Conservation (phyloP, 1,140 invertebrate species). For the Caenorhabditis latens region DNA sequence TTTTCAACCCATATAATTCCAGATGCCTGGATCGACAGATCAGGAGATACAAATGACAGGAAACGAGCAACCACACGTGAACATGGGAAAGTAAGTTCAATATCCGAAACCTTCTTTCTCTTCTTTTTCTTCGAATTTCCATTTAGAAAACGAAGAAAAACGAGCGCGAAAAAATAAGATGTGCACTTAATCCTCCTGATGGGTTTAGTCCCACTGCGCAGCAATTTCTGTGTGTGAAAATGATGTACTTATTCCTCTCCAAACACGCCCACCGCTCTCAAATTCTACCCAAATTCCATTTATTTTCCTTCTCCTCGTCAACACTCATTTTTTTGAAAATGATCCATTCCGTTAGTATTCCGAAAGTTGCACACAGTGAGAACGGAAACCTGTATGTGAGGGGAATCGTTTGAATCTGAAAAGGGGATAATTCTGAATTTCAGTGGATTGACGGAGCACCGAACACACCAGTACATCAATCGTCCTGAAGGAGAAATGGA, state of each 20-base stretch:
- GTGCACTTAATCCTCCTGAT: constrained; percentile 48
- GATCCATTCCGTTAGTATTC: constrained; percentile 39
- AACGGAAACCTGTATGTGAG: constrained; percentile 5
- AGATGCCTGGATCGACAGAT: constrained; percentile 33
- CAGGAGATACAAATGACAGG: constrained; percentile 23
- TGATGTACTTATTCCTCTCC: constrained; percentile 26
- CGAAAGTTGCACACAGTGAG: constrained; percentile 42
- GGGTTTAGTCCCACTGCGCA: constrained; percentile 46
- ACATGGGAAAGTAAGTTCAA: constrained; percentile 14
- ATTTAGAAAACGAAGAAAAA: constrained; percentile 33
- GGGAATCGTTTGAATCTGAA: not conserved
- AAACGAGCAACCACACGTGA: not conserved
- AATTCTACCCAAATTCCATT: constrained; percentile 23
- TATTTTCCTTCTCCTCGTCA: not conserved
- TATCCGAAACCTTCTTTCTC: not conserved
- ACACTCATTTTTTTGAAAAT: constrained; percentile 7
- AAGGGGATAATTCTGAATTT: not conserved
- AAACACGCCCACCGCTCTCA: not conserved
- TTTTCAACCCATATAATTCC: not conserved
- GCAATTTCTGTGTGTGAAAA: constrained; percentile 52
- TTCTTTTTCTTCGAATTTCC: not conserved
- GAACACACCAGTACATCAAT: constrained; percentile 62
- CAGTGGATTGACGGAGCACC: constrained; percentile 56
- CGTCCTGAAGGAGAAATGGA: constrained; percentile 70
- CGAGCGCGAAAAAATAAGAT: constrained; percentile 45